phyloP scores from a whole-genome alignment of 2,113 vertebrate species.

The Chloropsis hardwickii region DNA sequence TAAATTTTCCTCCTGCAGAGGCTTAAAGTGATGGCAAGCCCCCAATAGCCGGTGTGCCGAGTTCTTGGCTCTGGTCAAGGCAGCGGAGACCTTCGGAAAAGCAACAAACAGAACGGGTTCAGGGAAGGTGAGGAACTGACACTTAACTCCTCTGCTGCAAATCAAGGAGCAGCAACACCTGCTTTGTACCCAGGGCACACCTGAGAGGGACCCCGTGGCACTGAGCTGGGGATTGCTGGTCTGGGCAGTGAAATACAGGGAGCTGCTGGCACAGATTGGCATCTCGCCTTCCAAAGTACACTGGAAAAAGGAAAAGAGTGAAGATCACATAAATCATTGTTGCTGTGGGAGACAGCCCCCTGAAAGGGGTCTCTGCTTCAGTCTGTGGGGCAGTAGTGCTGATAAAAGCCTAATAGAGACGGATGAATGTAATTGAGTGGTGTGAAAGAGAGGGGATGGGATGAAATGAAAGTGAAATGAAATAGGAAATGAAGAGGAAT shows the following conservation, averaged over 20 bases:
- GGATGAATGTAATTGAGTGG: conserved; percentile 17
- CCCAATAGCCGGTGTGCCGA: accelerated
- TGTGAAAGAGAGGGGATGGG: not conserved
- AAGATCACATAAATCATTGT: not conserved
- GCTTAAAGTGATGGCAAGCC: not conserved
- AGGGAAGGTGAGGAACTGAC: not conserved
- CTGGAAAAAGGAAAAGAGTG: not conserved
- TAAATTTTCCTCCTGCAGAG: not conserved
- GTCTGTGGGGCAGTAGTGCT: not conserved
- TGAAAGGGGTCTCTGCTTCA: not conserved
- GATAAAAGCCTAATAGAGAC: conserved; percentile 17
- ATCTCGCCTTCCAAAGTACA: not conserved
- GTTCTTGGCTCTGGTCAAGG: not conserved
- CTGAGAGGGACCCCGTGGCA: not conserved
- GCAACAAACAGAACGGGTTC: not conserved
- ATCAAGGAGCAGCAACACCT: not conserved
- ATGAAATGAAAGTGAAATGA: conserved; percentile 28
- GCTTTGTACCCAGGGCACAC: not conserved
- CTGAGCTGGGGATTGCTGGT: not conserved
- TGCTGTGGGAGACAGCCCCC: not conserved
- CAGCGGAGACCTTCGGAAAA: not conserved
- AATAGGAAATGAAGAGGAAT: conserved; percentile 38
- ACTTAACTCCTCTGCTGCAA: not conserved
- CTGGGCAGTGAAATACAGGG: not conserved
- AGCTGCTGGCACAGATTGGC: not conserved